Percentiles rank a stretch among this genome's conserved stretches.
phyloP scores from a whole-genome alignment of 2,797 vertebrate genomes.

The Anguilla anguilla region DNA sequence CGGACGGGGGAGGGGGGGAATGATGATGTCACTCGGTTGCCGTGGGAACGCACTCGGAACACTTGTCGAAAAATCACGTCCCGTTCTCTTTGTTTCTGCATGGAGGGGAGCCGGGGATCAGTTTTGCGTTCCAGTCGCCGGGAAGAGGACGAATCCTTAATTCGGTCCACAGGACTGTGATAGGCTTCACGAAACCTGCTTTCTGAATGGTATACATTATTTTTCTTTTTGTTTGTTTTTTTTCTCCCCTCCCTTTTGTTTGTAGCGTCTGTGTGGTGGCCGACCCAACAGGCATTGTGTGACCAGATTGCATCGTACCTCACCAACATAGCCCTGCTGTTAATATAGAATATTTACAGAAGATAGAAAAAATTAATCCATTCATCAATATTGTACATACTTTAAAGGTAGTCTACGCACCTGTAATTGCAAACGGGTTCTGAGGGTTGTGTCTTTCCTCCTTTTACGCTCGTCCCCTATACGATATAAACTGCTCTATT shows the following conservation, averaged over 20 bases:
- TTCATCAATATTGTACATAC: conserved; percentile 25
- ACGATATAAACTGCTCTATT: not conserved
- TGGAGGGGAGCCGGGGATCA: not conserved
- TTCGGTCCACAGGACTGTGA: not conserved
- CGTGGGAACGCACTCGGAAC: conserved; percentile 28
- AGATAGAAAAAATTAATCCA: conserved; percentile 1
- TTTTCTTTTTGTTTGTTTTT: not conserved
- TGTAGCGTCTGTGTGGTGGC: conserved; percentile 34
- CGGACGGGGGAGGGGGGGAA: conserved; percentile 20
- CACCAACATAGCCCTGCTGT: conserved; percentile 25
- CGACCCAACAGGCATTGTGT: not conserved
- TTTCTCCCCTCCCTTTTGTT: not conserved
- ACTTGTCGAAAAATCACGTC: conserved; percentile 14
- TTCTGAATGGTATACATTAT: conserved; percentile 18
- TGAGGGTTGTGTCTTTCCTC: not conserved
- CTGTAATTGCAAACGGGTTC: conserved; percentile 7
- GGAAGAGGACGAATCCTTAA: conserved; percentile 21
- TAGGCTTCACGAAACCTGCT: not conserved
- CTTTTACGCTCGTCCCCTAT: not conserved
- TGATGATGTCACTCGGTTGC: not conserved
- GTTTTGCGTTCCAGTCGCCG: not conserved
- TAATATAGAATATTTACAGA: conserved; percentile 5
- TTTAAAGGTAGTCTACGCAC: conserved; percentile 11
- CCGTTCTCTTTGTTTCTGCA: not conserved
- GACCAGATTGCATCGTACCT: not conserved